A percentile compares a stretch with the other conserved stretches of the same genome.
These are phyloP conservation scores for Trichogramma evanescens DNA, from an alignment of 2,888 invertebrate genomes.

Conservation along the genomic window DNA sequence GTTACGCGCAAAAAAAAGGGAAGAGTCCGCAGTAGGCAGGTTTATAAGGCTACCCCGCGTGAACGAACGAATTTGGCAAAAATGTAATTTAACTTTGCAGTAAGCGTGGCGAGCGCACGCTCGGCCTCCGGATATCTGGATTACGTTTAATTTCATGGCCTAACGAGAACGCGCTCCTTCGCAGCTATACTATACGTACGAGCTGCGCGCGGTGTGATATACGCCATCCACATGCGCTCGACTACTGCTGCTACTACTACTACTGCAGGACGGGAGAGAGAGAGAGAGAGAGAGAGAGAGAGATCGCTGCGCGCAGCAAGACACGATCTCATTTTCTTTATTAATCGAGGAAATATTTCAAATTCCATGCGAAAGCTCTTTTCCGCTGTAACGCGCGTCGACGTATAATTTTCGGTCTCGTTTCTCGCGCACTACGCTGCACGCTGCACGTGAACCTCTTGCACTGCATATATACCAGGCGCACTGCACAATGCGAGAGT, in stretches of 20 bases:
- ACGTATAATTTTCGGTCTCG: not conserved
- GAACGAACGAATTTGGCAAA: not conserved
- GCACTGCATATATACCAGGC: not conserved
- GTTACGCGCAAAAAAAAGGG: too few relatives aligned
- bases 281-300: not conserved
- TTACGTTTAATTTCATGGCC: slow-evolving; percentile 2
- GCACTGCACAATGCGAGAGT: not conserved
- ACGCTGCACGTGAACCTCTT: too few relatives aligned
- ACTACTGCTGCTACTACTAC: too few relatives aligned
- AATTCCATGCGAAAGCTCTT: not conserved
- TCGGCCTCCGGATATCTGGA: not conserved
- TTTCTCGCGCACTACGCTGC: too few relatives aligned
- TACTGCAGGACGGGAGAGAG: too few relatives aligned
- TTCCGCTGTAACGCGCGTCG: not conserved
- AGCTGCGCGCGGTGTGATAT: too few relatives aligned
- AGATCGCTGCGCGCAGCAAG: not conserved
- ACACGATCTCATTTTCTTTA: not conserved
- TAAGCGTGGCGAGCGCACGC: too few relatives aligned
- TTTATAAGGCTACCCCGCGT: not conserved
- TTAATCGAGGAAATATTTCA: slow-evolving; percentile 3
- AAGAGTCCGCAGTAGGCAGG: too few relatives aligned
- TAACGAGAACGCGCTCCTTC: not conserved
- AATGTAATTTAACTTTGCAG: too few relatives aligned
- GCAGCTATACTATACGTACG: too few relatives aligned
- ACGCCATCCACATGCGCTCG: too few relatives aligned